A percentile compares a stretch with the other conserved stretches of the same genome.
Conservation (phyloP, 2,797 vertebrate species). For the Hydrolagus colliei region DNA sequence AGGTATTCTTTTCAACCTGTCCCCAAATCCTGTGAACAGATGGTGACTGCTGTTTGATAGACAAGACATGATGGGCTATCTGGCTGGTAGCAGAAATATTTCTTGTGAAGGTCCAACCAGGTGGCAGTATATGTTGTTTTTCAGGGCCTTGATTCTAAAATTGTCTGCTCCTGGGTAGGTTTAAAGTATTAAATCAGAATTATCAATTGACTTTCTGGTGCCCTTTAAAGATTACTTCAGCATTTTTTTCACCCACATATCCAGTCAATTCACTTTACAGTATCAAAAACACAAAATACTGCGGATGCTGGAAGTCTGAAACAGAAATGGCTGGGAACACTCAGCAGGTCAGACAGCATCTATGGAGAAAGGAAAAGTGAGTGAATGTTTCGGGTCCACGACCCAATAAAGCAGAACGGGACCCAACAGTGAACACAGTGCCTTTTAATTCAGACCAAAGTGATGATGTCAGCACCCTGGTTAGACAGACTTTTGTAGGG, state of each 20-base stretch:
- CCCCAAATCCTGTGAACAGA: neutral
- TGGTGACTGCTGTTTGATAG: neutral
- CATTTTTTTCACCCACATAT: too few relatives aligned
- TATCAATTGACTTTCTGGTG: neutral
- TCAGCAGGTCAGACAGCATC: too few relatives aligned
- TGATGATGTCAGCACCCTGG: neutral
- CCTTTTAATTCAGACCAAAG: neutral
- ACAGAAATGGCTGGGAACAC: too few relatives aligned
- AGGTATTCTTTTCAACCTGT: neutral
- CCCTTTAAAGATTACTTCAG: too few relatives aligned
- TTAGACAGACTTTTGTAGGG: neutral
- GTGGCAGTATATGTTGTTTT: neutral
- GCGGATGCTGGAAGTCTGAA: too few relatives aligned
- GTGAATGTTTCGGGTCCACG: too few relatives aligned
- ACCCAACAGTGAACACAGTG: neutral
- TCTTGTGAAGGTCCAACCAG: too few relatives aligned
- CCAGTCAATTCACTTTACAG: too few relatives aligned
- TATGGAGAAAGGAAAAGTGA: too few relatives aligned
- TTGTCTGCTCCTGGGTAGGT: neutral
- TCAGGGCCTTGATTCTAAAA: neutral
- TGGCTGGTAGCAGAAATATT: too few relatives aligned
- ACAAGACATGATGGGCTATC: too few relatives aligned
- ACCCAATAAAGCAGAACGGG: neutral
- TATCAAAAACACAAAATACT: too few relatives aligned
- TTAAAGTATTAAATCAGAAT: neutral